Evolutionary conservation across 2,888 invertebrate species (phyloP), one percentile per base, ranked within the genome.

Genomic region (Sarcophaga carnaria): DNA sequence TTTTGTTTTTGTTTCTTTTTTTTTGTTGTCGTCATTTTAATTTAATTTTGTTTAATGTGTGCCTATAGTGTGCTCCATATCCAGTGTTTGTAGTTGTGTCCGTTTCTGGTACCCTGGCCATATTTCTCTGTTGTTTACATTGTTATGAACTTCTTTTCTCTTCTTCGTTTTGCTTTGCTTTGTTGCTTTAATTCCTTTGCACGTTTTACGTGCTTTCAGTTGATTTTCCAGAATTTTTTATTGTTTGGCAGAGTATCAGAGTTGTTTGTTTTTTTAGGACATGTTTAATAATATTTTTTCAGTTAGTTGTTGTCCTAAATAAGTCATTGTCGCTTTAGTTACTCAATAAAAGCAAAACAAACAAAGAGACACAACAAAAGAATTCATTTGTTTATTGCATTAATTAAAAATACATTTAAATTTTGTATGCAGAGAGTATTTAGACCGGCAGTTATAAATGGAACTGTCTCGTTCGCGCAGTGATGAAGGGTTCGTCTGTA

Each of bases 151-250:
- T 37, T 37, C 37, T 54, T 71, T 79, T 54, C 12, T 25, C 25
- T 27, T 25, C n/a, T 27, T 49, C 54, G 49, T 59, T 64, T n/a
- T 67, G 17, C n/a, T n/a, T 60, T 17, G 12, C 66, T 64, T 27
- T 67, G n/a, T 63, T 71, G 17, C 20, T 64, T 1, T 37, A 37
- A 37, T 75, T 74, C 17, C 37, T 37, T 37, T 76, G 76, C 63
- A 71, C 59, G 71, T 71, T 77, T 82, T 75, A 66, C 82, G 82
- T 82, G 82, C 70, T 66, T 71, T 77, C 14, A 71, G 59, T 71
- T 82, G 77, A 77, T 66, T 82, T 76, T 49, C 59, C 54, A 64
- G 70, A 77, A 37, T 77, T 82, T 82, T 70, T 37, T 37, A 60
- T 77, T 14, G 6, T 37, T 20, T 71, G 64, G 25, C 20, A 49